Conservation (phyloP, 2,113 vertebrate genomes). For the Pampusana beccarii region DNA sequence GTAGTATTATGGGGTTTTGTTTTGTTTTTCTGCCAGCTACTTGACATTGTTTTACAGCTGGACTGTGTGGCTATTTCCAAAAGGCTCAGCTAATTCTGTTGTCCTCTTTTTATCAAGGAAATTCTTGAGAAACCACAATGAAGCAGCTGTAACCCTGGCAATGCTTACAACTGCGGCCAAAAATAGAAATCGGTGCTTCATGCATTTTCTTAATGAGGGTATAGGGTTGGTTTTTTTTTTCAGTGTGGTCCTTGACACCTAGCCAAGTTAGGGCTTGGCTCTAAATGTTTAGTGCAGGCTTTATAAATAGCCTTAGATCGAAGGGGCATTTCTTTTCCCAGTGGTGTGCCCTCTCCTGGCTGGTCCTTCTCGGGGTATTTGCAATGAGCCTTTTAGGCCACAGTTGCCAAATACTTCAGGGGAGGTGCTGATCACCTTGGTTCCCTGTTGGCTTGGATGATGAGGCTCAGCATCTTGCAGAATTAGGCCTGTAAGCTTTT, state of each 20-base stretch:
- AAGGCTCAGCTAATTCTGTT: constrained; percentile 60
- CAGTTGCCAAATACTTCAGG: background rate
- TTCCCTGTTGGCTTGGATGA: background rate
- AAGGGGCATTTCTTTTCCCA: background rate
- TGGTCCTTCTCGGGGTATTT: background rate
- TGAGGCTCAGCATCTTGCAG: constrained; percentile 3
- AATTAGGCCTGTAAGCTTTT: constrained; percentile 17
- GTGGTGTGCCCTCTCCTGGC: background rate
- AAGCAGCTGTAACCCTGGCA: constrained; percentile 48
- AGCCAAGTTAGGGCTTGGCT: constrained; percentile 34
- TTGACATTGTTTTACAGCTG: constrained; percentile 47
- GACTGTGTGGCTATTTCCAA: constrained; percentile 24
- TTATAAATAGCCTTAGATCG: constrained; percentile 3
- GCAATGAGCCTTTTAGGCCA: background rate
- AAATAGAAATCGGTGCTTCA: constrained; percentile 41
- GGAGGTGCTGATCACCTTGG: background rate
- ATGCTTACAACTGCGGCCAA: background rate
- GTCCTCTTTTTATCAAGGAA: constrained; percentile 63
- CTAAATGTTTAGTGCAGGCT: constrained; percentile 6
- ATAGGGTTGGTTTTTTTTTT: background rate
- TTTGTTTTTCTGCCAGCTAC: constrained; percentile 20
- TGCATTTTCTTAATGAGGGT: constrained; percentile 39
- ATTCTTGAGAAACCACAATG: constrained; percentile 62
- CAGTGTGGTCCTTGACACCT: constrained; percentile 34
- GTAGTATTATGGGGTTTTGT: background rate